A percentile compares a stretch with the other conserved stretches of the same genome.
These are phyloP conservation scores for Palythoa caribaeorum DNA, from an alignment of 92 coral and sea anemone genomes.

Conservation along the genomic window DNA sequence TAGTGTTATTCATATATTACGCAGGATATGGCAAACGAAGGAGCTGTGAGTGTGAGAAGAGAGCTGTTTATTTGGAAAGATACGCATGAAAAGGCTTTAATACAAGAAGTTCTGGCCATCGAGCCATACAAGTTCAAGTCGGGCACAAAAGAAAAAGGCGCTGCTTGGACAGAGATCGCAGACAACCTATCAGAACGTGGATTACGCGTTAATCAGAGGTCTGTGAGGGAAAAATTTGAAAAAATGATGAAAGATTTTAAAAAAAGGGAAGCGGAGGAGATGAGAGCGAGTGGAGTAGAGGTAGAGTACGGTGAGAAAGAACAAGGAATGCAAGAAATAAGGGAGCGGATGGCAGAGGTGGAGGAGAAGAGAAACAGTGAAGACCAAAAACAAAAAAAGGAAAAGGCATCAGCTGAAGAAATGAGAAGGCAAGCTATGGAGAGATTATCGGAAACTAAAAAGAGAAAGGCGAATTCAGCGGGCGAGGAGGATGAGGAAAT, in stretches of 20 bases:
- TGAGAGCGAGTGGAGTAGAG: slow-evolving; percentile 57
- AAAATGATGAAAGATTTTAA: slow-evolving; percentile 46
- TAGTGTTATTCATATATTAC: not conserved
- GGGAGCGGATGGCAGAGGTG: not conserved
- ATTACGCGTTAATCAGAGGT: slow-evolving; percentile 39
- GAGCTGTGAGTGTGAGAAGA: too few species aligned
- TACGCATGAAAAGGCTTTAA: too few species aligned
- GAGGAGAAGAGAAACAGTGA: not conserved
- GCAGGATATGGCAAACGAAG: too few species aligned
- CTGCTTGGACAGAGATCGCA: slow-evolving; percentile 21
- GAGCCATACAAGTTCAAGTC: too few species aligned
- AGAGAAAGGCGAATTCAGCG: not conserved
- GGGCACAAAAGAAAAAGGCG: too few species aligned
- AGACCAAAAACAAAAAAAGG: slow-evolving; percentile 4
- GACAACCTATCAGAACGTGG: slow-evolving; percentile 30
- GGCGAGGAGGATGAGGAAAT: not conserved
- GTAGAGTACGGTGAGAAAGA: slow-evolving; percentile 50
- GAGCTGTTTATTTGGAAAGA: too few species aligned
- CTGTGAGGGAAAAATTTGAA: slow-evolving; percentile 54
- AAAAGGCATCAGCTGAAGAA: not conserved
- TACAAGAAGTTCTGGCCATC: too few species aligned
- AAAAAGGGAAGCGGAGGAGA: slow-evolving; percentile 46
- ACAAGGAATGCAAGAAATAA: not conserved
- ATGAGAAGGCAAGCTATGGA: slow-evolving; percentile 2
- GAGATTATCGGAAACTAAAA: slow-evolving; percentile 7